Conservation (phyloP, 2,888 invertebrate species). For the Philereme vetulata region DNA sequence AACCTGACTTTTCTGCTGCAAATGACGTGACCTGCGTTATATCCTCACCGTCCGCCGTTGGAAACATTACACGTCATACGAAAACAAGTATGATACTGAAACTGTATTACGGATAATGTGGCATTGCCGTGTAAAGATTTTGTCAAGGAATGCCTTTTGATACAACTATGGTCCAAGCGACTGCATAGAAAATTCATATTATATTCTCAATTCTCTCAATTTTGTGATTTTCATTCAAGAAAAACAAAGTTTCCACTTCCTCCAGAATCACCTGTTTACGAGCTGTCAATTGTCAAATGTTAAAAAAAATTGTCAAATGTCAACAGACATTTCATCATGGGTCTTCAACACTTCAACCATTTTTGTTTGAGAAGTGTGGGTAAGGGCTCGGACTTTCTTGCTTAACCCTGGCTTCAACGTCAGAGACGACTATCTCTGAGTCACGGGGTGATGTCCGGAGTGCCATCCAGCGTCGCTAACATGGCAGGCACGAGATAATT, state of each 20-base stretch:
- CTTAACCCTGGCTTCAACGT: too few relatives aligned
- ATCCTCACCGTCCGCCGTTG: conserved; percentile 77
- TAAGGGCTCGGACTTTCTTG: too few relatives aligned
- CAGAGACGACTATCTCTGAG: too few relatives aligned
- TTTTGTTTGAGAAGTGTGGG: too few relatives aligned
- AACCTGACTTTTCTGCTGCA: conserved; percentile 58
- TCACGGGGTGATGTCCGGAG: too few relatives aligned
- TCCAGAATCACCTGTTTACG: background rate
- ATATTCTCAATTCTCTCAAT: conserved; percentile 28
- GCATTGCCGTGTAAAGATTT: conserved; percentile 54
- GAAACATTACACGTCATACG: conserved; percentile 84
- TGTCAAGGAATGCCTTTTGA: conserved; percentile 31
- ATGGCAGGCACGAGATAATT: too few relatives aligned
- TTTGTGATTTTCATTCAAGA: conserved; percentile 38
- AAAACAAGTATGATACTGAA: conserved; percentile 63
- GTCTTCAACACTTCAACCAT: too few relatives aligned
- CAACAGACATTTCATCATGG: too few relatives aligned
- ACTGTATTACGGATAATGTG: conserved; percentile 50
- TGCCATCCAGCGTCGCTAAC: too few relatives aligned
- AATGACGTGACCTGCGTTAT: conserved; percentile 76
- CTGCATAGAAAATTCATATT: conserved; percentile 52
- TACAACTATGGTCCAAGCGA: conserved; percentile 35
- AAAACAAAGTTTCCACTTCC: conserved; percentile 27
- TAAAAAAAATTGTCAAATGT: too few relatives aligned
- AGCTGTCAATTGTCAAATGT: too few relatives aligned